These are phyloP conservation scores for Dinocampus coccinellae DNA, from an alignment of 2,888 invertebrate genomes.

Conservation along the genomic window DNA sequence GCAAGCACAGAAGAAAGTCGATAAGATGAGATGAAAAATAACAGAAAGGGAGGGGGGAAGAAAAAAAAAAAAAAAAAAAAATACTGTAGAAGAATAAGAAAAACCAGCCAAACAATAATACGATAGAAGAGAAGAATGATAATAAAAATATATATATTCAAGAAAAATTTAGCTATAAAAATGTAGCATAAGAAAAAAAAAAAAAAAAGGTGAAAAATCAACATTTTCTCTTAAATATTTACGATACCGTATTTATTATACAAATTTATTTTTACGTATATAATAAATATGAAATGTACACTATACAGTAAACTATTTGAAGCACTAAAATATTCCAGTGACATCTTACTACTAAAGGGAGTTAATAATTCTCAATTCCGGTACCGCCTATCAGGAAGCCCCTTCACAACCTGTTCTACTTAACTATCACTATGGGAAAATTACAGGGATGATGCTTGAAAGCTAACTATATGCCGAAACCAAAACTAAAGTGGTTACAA, in stretches of 20 bases:
- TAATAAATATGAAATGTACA: not conserved
- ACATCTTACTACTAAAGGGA: not conserved
- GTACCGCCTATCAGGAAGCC: not conserved
- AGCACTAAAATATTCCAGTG: not conserved
- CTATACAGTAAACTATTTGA: not conserved
- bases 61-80: too few species aligned
- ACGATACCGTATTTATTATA: not conserved
- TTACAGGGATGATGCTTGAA: slow-evolving; percentile 2
- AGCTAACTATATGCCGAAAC: not conserved
- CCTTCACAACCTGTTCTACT: not conserved
- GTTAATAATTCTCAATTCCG: not conserved
- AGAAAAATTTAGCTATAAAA: not conserved
- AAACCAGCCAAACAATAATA: too few species aligned
- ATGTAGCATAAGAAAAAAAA: not conserved
- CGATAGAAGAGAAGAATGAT: not conserved
- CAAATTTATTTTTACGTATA: not conserved
- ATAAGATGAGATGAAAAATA: not conserved
- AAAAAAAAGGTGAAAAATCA: not conserved
- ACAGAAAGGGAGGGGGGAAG: not conserved
- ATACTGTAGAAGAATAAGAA: too few species aligned
- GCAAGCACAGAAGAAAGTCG: not conserved
- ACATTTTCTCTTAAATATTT: not conserved
- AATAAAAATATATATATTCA: not conserved
- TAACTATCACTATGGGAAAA: not conserved
- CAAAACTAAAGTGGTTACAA: slow-evolving; percentile 3